Percentiles rank a stretch among this genome's conserved stretches.
Evolutionary conservation across 1,140 invertebrate species (phyloP).

Genomic region (Aphis gossypii): DNA sequence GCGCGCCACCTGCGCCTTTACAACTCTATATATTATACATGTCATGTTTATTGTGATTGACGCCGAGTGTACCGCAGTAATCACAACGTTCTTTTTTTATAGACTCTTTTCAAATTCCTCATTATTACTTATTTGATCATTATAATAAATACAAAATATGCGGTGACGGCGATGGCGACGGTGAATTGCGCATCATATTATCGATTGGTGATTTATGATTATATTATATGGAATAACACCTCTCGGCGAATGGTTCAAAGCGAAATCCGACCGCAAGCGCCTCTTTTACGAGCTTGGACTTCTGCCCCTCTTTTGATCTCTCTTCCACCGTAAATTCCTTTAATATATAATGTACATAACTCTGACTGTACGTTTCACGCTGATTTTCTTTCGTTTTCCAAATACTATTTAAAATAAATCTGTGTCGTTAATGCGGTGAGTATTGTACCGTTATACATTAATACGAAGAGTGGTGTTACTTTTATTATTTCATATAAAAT

Average conservation of each 20-base stretch:
- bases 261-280: not conserved
- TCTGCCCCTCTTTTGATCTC: not conserved
- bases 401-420: not conserved
- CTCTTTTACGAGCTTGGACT: not conserved
- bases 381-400: not conserved
- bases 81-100: not conserved
- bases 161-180: not conserved
- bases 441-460: not conserved
- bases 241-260: not conserved
- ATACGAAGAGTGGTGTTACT: not conserved
- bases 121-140: not conserved
- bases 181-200: not conserved
- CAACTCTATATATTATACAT: slow-evolving; percentile 13
- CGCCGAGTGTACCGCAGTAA: not conserved
- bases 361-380: not conserved
- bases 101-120: not conserved
- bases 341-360: not conserved
- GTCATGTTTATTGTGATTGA: not conserved
- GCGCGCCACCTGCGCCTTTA: not conserved
- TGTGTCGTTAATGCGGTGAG: not conserved
- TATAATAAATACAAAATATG: not conserved
- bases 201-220: slow-evolving; percentile 17
- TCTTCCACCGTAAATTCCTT: not conserved
- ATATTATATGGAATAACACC: not conserved
- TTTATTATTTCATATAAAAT: not conserved